Evolutionary conservation across 2,113 vertebrate genomes (phyloP).

Genomic region (Cranoglanis bouderius): DNA sequence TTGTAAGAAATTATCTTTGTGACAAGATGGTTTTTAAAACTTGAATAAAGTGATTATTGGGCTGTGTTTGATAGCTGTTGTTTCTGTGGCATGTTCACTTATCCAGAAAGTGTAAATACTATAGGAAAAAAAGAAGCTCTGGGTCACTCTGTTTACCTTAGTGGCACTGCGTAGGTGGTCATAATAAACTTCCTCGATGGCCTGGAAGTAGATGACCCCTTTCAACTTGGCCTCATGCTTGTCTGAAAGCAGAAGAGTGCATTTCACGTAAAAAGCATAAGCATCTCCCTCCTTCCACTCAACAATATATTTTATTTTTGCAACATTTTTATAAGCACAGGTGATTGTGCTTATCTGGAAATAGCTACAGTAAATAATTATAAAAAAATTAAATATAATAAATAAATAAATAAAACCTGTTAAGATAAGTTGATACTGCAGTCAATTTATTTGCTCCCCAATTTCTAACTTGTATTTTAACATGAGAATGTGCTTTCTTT

Average conservation of each 20-base stretch:
- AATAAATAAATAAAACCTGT: too few species aligned
- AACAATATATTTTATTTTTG: neutral
- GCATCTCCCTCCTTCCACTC: neutral
- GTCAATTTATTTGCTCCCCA: neutral
- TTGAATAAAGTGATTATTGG: conserved; percentile 3
- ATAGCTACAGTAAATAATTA: neutral
- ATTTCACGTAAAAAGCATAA: neutral
- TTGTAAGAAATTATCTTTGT: conserved; percentile 42
- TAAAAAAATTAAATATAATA: too few species aligned
- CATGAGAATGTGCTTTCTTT: neutral
- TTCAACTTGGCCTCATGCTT: conserved; percentile 82
- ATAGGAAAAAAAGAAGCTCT: neutral
- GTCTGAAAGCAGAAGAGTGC: conserved; percentile 67
- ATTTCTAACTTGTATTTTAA: neutral
- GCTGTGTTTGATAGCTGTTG: neutral
- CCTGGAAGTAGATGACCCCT: conserved; percentile 83
- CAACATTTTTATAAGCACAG: neutral
- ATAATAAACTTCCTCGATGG: conserved; percentile 82
- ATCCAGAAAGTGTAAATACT: neutral
- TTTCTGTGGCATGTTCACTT: conserved; percentile 11
- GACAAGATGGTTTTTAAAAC: conserved; percentile 43
- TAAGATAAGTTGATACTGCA: neutral
- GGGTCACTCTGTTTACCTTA: conserved; percentile 67
- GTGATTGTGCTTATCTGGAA: neutral
- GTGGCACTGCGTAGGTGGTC: conserved; percentile 81